phyloP scores from a whole-genome alignment of 2,888 invertebrate species.

The Liopterus haemorrhoidalis region DNA sequence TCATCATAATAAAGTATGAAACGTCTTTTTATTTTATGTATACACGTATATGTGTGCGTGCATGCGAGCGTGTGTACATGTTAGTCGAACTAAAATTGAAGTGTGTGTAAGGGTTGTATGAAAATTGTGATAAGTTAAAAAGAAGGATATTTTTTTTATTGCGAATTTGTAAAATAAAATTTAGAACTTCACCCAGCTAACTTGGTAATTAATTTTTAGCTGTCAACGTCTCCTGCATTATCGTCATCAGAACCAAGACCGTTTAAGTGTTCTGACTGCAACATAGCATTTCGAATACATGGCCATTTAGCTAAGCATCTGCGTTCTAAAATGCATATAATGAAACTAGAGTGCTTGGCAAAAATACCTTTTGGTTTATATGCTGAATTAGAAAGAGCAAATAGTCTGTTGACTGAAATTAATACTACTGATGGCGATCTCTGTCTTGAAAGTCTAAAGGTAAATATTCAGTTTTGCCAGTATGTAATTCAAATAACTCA shows the following conservation, averaged over 20 bases:
- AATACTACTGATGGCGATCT: slow-evolving; percentile 96
- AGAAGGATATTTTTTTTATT: no score
- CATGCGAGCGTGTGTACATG: no score
- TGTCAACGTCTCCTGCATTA: slow-evolving; percentile 54
- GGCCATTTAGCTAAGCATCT: slow-evolving; percentile 96
- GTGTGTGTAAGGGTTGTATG: no score
- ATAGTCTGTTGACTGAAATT: slow-evolving; percentile 85
- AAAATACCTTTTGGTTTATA: slow-evolving; percentile 92
- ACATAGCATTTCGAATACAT: slow-evolving; percentile 92
- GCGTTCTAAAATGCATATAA: slow-evolving; percentile 92
- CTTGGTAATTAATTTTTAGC: slow-evolving; percentile 31
- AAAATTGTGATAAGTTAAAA: no score
- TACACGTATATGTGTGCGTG: no score
- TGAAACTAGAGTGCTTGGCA: slow-evolving; percentile 85
- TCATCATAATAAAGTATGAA: slow-evolving; percentile 78
- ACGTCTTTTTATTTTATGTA: background rate
- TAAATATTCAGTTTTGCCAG: slow-evolving; percentile 39
- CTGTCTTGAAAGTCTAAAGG: slow-evolving; percentile 80
- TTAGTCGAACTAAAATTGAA: no score
- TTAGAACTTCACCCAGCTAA: background rate
- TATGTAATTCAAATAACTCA: no score
- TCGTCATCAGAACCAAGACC: slow-evolving; percentile 89
- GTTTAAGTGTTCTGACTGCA: slow-evolving; percentile 93
- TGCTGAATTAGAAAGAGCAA: slow-evolving; percentile 87
- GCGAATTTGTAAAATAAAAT: no score